Percentiles rank a stretch among this genome's conserved stretches.
Evolutionary conservation across 23 tunicate genomes (phyloP).

Genomic region (Trididemnum miniatum): DNA sequence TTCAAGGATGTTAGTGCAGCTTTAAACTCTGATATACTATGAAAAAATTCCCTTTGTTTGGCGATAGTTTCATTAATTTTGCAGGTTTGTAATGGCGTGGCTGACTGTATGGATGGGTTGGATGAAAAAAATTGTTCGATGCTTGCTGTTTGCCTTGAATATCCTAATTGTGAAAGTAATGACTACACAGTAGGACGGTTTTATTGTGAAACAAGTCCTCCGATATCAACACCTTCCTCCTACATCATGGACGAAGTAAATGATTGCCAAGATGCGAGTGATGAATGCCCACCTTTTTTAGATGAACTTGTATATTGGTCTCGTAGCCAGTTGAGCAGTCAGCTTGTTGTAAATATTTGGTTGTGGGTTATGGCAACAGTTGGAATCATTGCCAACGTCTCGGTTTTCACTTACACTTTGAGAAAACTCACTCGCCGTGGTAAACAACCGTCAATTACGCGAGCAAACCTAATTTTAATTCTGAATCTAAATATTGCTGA

Average conservation of each 20-base stretch:
- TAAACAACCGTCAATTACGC: background rate
- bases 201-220: conserved; percentile 32
- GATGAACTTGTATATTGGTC: conserved; percentile 20
- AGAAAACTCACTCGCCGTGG: background rate
- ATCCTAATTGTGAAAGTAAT: background rate
- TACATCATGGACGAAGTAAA: conserved; percentile 52
- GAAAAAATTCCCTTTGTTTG: no score
- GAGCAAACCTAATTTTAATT: conserved; percentile 38
- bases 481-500: conserved; percentile 66
- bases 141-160: background rate
- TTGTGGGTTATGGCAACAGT: conserved; percentile 32
- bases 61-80: background rate
- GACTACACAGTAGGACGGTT: background rate
- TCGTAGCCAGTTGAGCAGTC: conserved; percentile 20
- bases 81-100: conserved; percentile 57
- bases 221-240: conserved; percentile 32
- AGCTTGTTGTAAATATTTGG: conserved; percentile 16
- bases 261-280: conserved; percentile 57
- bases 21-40: no score
- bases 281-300: conserved; percentile 61
- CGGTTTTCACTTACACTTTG: conserved; percentile 35
- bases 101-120: conserved; percentile 47
- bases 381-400: conserved; percentile 29
- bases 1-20: no score
- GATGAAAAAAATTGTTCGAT: conserved; percentile 53